Evolutionary conservation across 2,888 invertebrate genomes (phyloP), one percentile per base, ranked within the genome.

Genomic region (Chelonus formosanus): DNA sequence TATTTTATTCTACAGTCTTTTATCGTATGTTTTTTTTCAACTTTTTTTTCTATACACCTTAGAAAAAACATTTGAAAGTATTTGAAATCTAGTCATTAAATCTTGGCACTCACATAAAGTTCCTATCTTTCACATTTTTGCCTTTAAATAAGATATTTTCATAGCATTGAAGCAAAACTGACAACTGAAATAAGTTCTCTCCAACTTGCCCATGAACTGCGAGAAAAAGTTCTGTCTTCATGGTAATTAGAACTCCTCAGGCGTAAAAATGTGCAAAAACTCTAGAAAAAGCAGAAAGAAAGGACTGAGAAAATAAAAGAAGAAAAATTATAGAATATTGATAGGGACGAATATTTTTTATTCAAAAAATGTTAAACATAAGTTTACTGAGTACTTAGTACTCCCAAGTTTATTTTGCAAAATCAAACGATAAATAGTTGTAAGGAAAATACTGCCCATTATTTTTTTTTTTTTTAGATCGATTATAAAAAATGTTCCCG

Each of bases 1-100:
- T 62, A 54, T 48, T 52, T 64, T 63, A 60, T 59, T n/a, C 35
- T 53, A 35, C 50, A 48, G 40, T 40, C 36, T 65, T 59, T 40
- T 34, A 53, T 50, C 43, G 35, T 52, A 35, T 40, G 52, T 67
- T 61, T 54, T 64, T 67, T 69, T 44, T 62, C 45, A 40, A 31
- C 61, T 54, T 55, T 59, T 63, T 31, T 65, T 31, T 5, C 48
- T 40, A 40, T 3, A 6, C 6, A 6, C 40, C 6, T 40, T 40
- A 40, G 40, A 40, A 40, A 40, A 62, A 50, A 59, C 56, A 68
- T 56, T 65, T 65, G 66, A 68, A 70, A 54, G 35, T 54, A 54
- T 36, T 36, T 10, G 2, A 10, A 54, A 8, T n/a, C 20, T 54
- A 54, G 10, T 36, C 54, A 5, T 8, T n/a, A 35, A 5, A 35